Percentiles rank a stretch among this genome's conserved stretches.
These are phyloP conservation scores for Drosophila tristis DNA, from an alignment of 1,140 invertebrate species.

Conservation along the genomic window DNA sequence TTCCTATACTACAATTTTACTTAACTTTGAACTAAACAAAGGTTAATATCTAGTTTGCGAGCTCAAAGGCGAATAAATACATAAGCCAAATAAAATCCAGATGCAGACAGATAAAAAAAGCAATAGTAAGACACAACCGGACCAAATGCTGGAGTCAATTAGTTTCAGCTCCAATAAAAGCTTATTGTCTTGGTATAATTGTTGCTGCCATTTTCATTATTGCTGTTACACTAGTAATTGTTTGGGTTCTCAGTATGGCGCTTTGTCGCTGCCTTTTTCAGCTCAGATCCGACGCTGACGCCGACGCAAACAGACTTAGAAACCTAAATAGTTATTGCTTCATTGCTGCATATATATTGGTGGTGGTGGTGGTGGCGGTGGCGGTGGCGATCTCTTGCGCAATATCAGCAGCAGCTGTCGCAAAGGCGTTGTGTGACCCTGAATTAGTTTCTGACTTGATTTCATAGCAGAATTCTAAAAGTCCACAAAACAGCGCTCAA, in stretches of 20 bases:
- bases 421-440: conserved; percentile 57
- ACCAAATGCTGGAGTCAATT: conserved; percentile 8
- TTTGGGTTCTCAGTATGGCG: conserved; percentile 23
- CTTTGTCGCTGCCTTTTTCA: conserved; percentile 25
- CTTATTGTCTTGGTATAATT: conserved; percentile 30
- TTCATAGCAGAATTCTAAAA: conserved; percentile 33
- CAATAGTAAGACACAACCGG: neutral
- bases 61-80: neutral
- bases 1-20: too few relatives aligned
- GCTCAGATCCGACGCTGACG: conserved; percentile 28
- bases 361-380: conserved; percentile 49
- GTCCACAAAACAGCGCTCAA: conserved; percentile 28
- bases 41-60: too few relatives aligned
- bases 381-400: conserved; percentile 45
- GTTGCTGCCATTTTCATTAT: conserved; percentile 18
- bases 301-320: conserved; percentile 31
- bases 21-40: too few relatives aligned
- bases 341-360: conserved; percentile 34
- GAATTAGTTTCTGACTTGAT: conserved; percentile 43
- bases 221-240: conserved; percentile 18
- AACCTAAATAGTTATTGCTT: conserved; percentile 49
- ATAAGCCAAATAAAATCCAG: conserved; percentile 15
- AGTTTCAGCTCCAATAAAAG: conserved; percentile 23
- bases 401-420: conserved; percentile 34
- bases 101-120: conserved; percentile 18